Percentiles rank a stretch among this genome's conserved stretches.
Evolutionary conservation across 2,113 vertebrate species (phyloP).

Genomic region (Mustelus asterias): DNA sequence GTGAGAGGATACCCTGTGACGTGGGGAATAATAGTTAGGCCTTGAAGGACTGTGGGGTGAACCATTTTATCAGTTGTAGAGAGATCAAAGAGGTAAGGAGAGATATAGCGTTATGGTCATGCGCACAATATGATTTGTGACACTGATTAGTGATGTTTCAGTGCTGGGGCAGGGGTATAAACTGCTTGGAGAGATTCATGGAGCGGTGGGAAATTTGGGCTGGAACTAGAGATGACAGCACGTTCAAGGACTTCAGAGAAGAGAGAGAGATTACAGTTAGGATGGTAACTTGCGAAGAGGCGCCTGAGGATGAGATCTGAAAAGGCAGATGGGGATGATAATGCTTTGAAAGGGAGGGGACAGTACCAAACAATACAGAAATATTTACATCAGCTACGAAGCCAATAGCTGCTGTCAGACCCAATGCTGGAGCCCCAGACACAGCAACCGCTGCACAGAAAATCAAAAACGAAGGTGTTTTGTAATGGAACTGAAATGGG

Average conservation of each 20-base stretch:
- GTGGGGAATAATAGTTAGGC: not conserved
- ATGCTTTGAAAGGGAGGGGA: not conserved
- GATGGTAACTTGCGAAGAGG: not conserved
- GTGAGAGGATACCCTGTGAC: not conserved
- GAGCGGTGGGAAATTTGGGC: not conserved
- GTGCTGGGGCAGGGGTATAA: not conserved
- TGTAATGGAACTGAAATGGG: not conserved
- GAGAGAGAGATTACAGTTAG: not conserved
- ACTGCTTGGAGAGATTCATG: not conserved
- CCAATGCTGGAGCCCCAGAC: not conserved
- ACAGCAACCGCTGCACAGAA: not conserved
- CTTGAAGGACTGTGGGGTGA: not conserved
- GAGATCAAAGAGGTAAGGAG: not conserved
- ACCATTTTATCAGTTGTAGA: not conserved
- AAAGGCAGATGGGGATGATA: not conserved
- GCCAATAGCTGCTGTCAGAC: not conserved
- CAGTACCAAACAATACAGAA: not conserved
- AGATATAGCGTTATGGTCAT: not conserved
- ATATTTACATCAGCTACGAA: not conserved
- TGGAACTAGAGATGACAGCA: not conserved
- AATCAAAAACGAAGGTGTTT: not conserved
- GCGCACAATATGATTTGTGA: too few species aligned
- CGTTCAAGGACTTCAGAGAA: not conserved
- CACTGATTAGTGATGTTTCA: not conserved
- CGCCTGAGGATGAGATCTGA: not conserved